These are phyloP conservation scores for Parascotia fuliginaria DNA, from an alignment of 2,888 invertebrate genomes.

Conservation along the genomic window DNA sequence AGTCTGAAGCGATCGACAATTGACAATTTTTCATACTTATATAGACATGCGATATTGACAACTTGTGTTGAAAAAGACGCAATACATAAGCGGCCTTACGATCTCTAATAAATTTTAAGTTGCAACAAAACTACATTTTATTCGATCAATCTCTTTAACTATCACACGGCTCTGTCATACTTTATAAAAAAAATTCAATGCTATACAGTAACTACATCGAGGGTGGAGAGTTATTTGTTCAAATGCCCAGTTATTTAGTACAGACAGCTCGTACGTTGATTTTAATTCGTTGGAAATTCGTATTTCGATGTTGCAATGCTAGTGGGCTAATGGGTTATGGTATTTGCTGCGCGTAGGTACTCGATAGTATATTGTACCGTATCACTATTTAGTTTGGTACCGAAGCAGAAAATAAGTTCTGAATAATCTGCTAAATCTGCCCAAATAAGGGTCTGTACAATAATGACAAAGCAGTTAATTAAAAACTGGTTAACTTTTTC, in stretches of 20 bases:
- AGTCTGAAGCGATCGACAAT: no score
- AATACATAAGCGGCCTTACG: no score
- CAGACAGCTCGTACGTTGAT: conserved; percentile 45
- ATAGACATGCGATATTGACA: no score
- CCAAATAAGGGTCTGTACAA: no score
- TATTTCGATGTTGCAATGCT: conserved; percentile 3
- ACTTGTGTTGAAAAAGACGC: no score
- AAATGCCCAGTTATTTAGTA: conserved; percentile 49
- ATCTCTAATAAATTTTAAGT: conserved; percentile 22
- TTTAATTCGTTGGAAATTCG: conserved; percentile 39
- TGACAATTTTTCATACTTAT: no score
- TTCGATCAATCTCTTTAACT: conserved; percentile 36
- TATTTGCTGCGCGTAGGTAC: not conserved
- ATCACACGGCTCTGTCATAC: conserved; percentile 35
- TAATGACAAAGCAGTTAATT: no score
- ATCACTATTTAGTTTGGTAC: no score
- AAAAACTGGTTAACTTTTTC: no score
- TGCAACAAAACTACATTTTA: conserved; percentile 28
- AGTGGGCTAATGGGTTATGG: not conserved
- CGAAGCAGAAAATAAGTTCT: no score
- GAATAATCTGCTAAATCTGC: no score
- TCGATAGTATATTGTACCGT: no score
- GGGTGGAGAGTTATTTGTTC: conserved; percentile 50
- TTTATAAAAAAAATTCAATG: conserved; percentile 43
- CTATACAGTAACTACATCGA: conserved; percentile 39